These are phyloP conservation scores for Eudemis profundana DNA, from an alignment of 2,888 invertebrate species.

Conservation along the genomic window DNA sequence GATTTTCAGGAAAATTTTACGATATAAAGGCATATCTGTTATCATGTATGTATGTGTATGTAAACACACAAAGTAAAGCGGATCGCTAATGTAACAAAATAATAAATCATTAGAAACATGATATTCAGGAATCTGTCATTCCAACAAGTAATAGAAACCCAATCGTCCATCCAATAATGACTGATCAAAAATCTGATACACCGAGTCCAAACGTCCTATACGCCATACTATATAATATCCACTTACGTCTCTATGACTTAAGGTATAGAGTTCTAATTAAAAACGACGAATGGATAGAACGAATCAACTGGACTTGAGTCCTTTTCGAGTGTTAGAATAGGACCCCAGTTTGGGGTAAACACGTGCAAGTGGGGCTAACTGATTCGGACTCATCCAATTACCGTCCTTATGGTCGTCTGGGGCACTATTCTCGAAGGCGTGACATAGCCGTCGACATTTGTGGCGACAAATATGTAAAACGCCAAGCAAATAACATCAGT, in stretches of 20 bases:
- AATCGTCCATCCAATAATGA: conserved; percentile 27
- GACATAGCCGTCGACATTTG: conserved; percentile 39
- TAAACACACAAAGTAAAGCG: no score
- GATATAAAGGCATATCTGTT: no score
- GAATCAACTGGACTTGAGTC: neutral
- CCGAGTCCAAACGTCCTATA: neutral
- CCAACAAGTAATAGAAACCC: conserved; percentile 24
- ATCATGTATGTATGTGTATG: no score
- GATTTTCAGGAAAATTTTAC: no score
- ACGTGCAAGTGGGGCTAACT: conserved; percentile 82
- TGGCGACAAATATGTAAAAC: no score
- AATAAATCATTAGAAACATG: conserved; percentile 23
- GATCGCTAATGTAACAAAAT: neutral
- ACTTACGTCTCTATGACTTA: neutral
- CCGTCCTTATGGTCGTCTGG: conserved; percentile 55
- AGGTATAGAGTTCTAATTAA: neutral
- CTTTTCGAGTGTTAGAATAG: conserved; percentile 54
- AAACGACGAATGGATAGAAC: neutral
- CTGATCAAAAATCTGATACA: conserved; percentile 25
- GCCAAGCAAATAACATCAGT: no score
- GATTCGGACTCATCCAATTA: conserved; percentile 83
- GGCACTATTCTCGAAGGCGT: conserved; percentile 55
- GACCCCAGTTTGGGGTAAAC: conserved; percentile 78
- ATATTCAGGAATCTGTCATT: conserved; percentile 8
- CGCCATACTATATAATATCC: neutral